A percentile compares a stretch with the other conserved stretches of the same genome.
Conservation (phyloP, 1,140 invertebrate species). For the Drosophila prosaltans region DNA sequence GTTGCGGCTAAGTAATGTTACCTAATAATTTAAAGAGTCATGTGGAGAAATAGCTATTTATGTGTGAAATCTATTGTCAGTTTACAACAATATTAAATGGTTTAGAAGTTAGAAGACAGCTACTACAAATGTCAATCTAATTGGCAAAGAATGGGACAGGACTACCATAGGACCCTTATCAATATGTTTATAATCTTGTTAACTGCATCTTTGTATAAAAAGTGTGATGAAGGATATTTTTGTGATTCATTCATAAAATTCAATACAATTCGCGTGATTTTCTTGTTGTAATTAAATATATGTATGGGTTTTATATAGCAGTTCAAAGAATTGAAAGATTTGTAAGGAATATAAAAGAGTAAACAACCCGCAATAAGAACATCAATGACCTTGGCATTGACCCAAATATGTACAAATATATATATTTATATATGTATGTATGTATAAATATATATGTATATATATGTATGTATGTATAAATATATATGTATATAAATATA, state of each 20-base stretch:
- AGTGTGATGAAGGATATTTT: neutral
- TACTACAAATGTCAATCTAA: too few species aligned
- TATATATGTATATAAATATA: slow-evolving; percentile 43
- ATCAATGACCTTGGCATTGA: slow-evolving; percentile 78
- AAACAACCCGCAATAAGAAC: slow-evolving; percentile 60
- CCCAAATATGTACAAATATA: slow-evolving; percentile 56
- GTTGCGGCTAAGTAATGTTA: too few species aligned
- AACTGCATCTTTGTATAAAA: too few species aligned
- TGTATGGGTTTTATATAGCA: neutral
- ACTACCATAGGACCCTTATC: too few species aligned
- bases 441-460: slow-evolving; percentile 35
- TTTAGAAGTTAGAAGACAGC: too few species aligned
- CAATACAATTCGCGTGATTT: neutral
- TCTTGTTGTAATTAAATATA: neutral
- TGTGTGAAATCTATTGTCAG: too few species aligned
- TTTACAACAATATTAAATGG: too few species aligned
- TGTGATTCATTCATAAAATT: neutral
- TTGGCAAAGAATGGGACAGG: too few species aligned
- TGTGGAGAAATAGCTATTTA: too few species aligned
- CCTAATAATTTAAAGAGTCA: too few species aligned
- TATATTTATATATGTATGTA: neutral
- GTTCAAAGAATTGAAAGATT: neutral
- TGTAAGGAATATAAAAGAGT: slow-evolving; percentile 42
- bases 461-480: slow-evolving; percentile 17
- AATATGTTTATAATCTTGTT: too few species aligned